Conservation (phyloP, 2,797 vertebrate species). For the Chiroxiphia lanceolata region DNA sequence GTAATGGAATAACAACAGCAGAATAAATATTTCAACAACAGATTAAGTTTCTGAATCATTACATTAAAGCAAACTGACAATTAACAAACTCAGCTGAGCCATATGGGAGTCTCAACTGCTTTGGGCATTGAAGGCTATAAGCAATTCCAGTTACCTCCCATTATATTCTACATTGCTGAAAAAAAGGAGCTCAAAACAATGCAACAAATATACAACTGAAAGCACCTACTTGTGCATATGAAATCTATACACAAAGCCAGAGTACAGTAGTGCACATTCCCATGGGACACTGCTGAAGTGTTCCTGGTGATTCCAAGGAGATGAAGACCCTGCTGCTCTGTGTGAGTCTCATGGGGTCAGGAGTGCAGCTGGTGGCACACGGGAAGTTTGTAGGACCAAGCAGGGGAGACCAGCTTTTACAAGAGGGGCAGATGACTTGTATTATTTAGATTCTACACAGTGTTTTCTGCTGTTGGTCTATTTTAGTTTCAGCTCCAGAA, state of each 20-base stretch:
- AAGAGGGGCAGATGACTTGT: background rate
- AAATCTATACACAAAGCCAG: background rate
- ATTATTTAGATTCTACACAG: background rate
- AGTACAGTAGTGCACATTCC: background rate
- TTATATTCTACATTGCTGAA: background rate
- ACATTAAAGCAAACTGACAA: slow-evolving; percentile 32
- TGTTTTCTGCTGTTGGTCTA: background rate
- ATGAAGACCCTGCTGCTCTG: background rate
- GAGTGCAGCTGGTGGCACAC: background rate
- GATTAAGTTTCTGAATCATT: background rate
- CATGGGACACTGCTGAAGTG: background rate
- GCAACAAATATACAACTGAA: background rate
- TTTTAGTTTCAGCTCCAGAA: background rate
- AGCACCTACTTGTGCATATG: background rate
- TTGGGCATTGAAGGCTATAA: background rate
- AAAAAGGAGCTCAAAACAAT: background rate
- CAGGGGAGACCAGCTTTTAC: background rate
- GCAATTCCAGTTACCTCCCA: background rate
- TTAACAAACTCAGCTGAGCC: slow-evolving; percentile 15
- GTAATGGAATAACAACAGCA: background rate
- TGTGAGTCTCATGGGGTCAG: background rate
- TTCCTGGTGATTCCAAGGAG: background rate
- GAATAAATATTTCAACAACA: slow-evolving; percentile 24
- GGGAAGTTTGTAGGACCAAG: background rate
- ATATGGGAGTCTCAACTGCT: background rate